Conservation (phyloP, 1,140 invertebrate genomes). For the Drosophila dunni region DNA sequence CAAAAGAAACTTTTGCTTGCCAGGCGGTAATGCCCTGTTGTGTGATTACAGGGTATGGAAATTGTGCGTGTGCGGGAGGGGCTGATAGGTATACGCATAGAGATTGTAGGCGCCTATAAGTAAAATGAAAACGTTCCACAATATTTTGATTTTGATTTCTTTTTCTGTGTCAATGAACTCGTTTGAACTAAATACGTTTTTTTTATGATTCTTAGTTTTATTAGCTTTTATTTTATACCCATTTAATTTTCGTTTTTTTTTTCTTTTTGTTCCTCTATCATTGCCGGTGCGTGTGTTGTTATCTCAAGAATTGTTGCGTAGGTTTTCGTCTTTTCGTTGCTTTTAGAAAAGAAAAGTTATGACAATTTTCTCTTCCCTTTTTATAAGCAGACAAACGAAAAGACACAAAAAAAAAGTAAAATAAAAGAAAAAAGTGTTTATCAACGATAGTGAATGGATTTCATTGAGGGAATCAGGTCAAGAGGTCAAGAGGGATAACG, state of each 20-base stretch:
- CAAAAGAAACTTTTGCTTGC: background rate
- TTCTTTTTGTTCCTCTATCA: conserved; percentile 5
- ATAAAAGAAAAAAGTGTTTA: conserved; percentile 8
- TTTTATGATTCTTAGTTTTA: conserved; percentile 45
- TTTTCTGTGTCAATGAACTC: conserved; percentile 80
- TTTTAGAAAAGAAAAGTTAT: conserved; percentile 79
- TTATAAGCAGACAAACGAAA: background rate
- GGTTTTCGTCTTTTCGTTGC: conserved; percentile 44
- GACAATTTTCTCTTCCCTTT: conserved; percentile 9
- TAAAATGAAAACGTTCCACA: conserved; percentile 35
- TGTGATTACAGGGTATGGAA: conserved; percentile 6
- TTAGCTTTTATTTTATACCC: conserved; percentile 52
- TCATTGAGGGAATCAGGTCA: conserved; percentile 26
- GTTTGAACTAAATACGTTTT: conserved; percentile 74
- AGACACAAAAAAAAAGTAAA: too few relatives aligned
- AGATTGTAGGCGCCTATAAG: conserved; percentile 44
- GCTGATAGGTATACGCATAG: conserved; percentile 27
- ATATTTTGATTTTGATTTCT: conserved; percentile 81
- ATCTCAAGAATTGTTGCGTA: conserved; percentile 67
- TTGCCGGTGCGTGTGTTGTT: conserved; percentile 55
- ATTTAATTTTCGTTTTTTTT: conserved; percentile 34
- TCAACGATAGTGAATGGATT: conserved; percentile 24
- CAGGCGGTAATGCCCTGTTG: background rate
- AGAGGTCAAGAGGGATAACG: conserved; percentile 29
- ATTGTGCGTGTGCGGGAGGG: conserved; percentile 9